Evolutionary conservation across 2,888 invertebrate genomes (phyloP).

Genomic region (Hemithea aestivaria): DNA sequence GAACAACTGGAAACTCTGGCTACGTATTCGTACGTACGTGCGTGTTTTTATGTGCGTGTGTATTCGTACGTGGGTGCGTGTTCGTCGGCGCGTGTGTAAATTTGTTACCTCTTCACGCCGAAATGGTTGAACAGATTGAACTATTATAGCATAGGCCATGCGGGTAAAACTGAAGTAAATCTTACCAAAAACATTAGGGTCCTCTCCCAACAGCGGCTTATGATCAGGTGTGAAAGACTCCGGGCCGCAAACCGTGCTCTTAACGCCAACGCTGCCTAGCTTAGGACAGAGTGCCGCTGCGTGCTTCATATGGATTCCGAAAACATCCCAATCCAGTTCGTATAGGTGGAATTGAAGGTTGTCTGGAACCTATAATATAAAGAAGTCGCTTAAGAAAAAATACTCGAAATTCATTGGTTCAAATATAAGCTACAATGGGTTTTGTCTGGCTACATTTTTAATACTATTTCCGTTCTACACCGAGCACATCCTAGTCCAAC

Average conservation of each 20-base stretch:
- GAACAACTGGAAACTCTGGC: no score
- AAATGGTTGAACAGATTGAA: no score
- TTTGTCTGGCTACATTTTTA: no score
- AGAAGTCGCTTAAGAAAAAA: not conserved
- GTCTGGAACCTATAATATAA: conserved; percentile 77
- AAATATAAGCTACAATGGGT: no score
- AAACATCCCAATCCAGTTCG: conserved; percentile 92
- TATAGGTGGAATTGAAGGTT: conserved; percentile 91
- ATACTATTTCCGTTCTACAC: no score
- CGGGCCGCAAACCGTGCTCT: conserved; percentile 92
- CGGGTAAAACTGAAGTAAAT: no score
- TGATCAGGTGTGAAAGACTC: conserved; percentile 96
- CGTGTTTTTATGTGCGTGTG: no score
- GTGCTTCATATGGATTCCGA: conserved; percentile 85
- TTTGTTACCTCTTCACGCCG: no score
- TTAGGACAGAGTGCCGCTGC: conserved; percentile 87
- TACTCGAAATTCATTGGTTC: not conserved
- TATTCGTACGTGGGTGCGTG: no score
- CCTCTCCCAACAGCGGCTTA: conserved; percentile 90
- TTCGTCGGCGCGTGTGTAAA: no score
- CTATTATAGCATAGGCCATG: no score
- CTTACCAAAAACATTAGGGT: conserved; percentile 80
- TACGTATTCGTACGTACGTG: no score
- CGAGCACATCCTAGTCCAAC: conserved; percentile 91
- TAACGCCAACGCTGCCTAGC: conserved; percentile 86